Evolutionary conservation across 2,113 vertebrate species (phyloP), one percentile per base, ranked within the genome.

Genomic region (Zootoca vivipara): DNA sequence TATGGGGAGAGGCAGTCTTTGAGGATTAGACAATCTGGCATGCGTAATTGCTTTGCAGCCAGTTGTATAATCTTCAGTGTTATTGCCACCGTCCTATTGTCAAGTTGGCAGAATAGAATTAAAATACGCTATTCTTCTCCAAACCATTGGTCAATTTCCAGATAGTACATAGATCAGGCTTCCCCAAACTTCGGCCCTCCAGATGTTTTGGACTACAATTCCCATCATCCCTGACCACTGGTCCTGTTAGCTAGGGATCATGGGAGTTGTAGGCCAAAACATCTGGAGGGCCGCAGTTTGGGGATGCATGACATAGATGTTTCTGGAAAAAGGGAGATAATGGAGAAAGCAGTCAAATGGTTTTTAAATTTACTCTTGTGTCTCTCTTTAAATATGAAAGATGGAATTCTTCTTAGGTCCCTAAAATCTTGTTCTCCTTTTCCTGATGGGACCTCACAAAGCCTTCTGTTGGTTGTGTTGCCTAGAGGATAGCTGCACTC

Each of bases 71-170:
- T 87, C 15, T 78, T 83, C 90, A 86, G 84, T 81, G n/a, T 38
- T 87, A 33, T 38, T 46, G 28, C 6, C 40, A 0, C 7, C 5
- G 40, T 80, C 16, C 58, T 90, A 83, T 84, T 93, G 78, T 86
- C 89, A 85, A 52, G 64, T 15, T 26, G 0, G 0, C 67, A 87
- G 80, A 58, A 81, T 87, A 92, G 42, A 93, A 93, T 85, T 90
- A 94, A 91, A 89, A 91, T 87, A 86, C n/a, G 38, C 70, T 22
- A 26, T 72, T 62, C 73, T 72, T 81, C 74, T 86, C 83, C 92
- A 35, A 86, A 80, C 42, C 79, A 5, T 3, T 26, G 52, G 88
- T 62, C 86, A 73, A 78, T 82, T 82, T 89, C 85, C 87, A 0
- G 0, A 88, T 80, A 42, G 18, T 56, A 6, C 70, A 56, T 52